phyloP scores from a whole-genome alignment of 1,140 invertebrate genomes.

The Zaprionus ghesquierei region DNA sequence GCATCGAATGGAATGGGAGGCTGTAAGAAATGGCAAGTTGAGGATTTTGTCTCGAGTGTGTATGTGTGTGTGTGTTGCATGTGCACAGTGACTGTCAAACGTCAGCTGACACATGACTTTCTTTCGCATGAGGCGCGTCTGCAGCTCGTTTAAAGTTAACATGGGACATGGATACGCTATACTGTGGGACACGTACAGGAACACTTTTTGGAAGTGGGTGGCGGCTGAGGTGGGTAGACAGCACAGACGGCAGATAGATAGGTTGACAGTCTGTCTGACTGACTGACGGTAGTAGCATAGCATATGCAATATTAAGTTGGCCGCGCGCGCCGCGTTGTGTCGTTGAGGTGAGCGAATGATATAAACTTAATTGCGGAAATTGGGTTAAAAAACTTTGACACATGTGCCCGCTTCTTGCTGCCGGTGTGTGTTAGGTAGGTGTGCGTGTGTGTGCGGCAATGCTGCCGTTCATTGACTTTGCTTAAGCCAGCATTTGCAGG shows the following conservation, averaged over 20 bases:
- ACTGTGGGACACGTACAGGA: conserved; percentile 5
- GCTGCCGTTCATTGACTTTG: conserved; percentile 72
- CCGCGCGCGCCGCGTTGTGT: conserved; percentile 2
- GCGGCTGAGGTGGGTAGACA: too few species aligned
- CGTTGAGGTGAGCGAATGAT: conserved; percentile 58
- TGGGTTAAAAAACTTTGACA: conserved; percentile 80
- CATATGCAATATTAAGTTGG: conserved; percentile 33
- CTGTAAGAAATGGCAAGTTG: background rate
- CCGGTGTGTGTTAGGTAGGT: conserved; percentile 19
- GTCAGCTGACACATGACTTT: conserved; percentile 40
- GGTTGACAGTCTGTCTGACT: background rate
- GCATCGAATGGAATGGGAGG: background rate
- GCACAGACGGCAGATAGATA: background rate
- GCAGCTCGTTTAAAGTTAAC: conserved; percentile 38
- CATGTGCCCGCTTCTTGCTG: too few species aligned
- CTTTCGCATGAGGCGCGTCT: conserved; percentile 20
- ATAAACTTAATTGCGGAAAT: conserved; percentile 80
- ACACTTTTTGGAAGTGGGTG: background rate
- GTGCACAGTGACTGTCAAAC: conserved; percentile 32
- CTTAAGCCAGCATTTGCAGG: conserved; percentile 62
- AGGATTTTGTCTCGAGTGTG: conserved; percentile 5
- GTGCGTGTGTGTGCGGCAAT: conserved; percentile 17
- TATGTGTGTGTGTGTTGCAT: background rate
- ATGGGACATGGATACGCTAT: conserved; percentile 2
- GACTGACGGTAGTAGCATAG: background rate